These are phyloP conservation scores for Amiota communis DNA, from an alignment of 2,888 invertebrate genomes.

Conservation along the genomic window DNA sequence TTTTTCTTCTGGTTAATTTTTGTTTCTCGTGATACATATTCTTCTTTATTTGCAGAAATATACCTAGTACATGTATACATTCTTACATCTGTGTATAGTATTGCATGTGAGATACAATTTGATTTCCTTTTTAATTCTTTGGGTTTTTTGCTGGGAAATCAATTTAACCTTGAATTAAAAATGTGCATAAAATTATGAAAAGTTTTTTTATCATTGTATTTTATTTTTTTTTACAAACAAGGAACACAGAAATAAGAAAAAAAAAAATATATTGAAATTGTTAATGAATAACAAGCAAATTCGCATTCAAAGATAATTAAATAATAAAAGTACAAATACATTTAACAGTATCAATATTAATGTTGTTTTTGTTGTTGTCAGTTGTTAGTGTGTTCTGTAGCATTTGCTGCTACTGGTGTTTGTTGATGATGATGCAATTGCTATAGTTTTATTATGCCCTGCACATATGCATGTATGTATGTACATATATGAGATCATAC, in stretches of 20 bases:
- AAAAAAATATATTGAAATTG: slow-evolving; percentile 8
- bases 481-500: no score
- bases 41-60: not conserved
- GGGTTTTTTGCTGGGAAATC: slow-evolving; percentile 31
- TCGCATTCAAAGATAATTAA: not conserved
- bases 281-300: not conserved
- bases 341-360: no score
- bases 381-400: slow-evolving; percentile 21
- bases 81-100: not conserved
- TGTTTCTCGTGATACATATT: not conserved
- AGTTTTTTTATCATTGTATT: no score
- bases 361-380: not conserved
- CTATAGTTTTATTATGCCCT: not conserved
- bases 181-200: slow-evolving; percentile 37
- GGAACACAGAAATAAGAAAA: no score
- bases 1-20: not conserved
- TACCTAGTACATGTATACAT: slow-evolving; percentile 5
- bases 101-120: not conserved
- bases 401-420: slow-evolving; percentile 20
- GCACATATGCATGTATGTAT: no score
- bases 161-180: slow-evolving; percentile 38
- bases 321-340: slow-evolving; percentile 1
- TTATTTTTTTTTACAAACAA: slow-evolving; percentile 15
- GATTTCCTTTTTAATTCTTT: slow-evolving; percentile 11
- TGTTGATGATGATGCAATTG: slow-evolving; percentile 52